A percentile compares a stretch with the other conserved stretches of the same genome.
Conservation (phyloP, 37 sponge, comb jelly and placozoan genomes). For the Eunapius fragilis region DNA sequence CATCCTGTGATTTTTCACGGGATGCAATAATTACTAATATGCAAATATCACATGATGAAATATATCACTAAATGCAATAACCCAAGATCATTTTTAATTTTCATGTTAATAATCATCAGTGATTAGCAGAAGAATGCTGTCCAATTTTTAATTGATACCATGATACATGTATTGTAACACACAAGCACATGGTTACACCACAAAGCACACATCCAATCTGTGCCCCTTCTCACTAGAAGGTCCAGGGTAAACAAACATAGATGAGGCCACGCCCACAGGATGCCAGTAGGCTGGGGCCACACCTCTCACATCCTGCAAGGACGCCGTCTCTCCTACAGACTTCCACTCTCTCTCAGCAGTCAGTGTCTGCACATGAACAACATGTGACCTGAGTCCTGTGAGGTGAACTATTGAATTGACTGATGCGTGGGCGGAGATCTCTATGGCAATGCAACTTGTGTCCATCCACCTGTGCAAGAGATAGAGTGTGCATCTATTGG, state of each 20-base stretch:
- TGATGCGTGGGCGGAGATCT: not conserved
- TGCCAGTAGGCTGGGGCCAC: not conserved
- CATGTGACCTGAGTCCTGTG: not conserved
- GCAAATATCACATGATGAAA: too few relatives aligned
- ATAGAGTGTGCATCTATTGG: not conserved
- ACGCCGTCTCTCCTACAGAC: not conserved
- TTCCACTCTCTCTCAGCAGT: conserved; percentile 7
- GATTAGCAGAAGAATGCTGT: too few relatives aligned
- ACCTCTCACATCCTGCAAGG: not conserved
- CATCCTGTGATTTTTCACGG: too few relatives aligned
- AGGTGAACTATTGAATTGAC: not conserved
- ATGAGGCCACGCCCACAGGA: not conserved
- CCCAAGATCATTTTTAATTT: too few relatives aligned
- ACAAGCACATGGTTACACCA: not conserved
- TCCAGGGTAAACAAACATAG: not conserved
- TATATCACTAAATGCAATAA: too few relatives aligned
- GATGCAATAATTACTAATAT: too few relatives aligned
- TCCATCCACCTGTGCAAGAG: not conserved
- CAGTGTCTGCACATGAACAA: not conserved
- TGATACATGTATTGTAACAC: too few relatives aligned
- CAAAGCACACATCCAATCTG: not conserved
- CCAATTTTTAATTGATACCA: too few relatives aligned
- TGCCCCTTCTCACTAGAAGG: not conserved
- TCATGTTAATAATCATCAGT: too few relatives aligned
- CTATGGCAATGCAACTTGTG: not conserved